These are phyloP conservation scores for Oryzias melastigma DNA, from an alignment of 2,113 vertebrate genomes.

Conservation along the genomic window DNA sequence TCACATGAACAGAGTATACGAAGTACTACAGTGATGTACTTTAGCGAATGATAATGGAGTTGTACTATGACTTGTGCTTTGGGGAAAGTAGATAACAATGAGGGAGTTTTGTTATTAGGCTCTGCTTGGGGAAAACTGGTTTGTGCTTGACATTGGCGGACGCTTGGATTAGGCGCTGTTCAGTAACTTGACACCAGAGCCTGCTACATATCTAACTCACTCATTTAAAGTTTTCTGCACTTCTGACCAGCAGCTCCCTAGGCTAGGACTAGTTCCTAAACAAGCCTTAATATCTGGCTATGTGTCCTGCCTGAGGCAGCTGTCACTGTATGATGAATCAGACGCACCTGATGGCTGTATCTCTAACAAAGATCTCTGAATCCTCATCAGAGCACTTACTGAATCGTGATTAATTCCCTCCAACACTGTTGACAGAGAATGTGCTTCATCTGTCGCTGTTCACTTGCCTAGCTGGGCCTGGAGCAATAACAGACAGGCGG, in stretches of 20 bases:
- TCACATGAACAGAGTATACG: too few species aligned
- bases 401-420: slow-evolving; percentile 91
- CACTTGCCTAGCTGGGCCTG: slow-evolving; percentile 79
- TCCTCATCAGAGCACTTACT: slow-evolving; percentile 92
- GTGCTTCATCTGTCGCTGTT: slow-evolving; percentile 84
- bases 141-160: neutral
- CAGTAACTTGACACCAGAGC: slow-evolving; percentile 13
- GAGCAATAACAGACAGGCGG: slow-evolving; percentile 70
- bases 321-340: slow-evolving; percentile 87
- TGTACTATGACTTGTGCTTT: too few species aligned
- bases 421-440: slow-evolving; percentile 87
- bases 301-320: slow-evolving; percentile 79
- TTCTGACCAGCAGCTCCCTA: slow-evolving; percentile 54
- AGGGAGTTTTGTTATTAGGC: too few species aligned
- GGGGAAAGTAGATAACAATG: too few species aligned
- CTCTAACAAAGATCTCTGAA: slow-evolving; percentile 90
- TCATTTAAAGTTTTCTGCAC: slow-evolving; percentile 32
- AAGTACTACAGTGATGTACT: too few species aligned
- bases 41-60: too few species aligned
- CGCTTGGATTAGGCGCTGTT: slow-evolving; percentile 2
- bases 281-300: slow-evolving; percentile 75
- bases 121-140: neutral
- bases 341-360: slow-evolving; percentile 91
- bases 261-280: slow-evolving; percentile 60
- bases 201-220: neutral